Conservation (phyloP, 1,140 invertebrate species). For the Nautilus pompilius region DNA sequence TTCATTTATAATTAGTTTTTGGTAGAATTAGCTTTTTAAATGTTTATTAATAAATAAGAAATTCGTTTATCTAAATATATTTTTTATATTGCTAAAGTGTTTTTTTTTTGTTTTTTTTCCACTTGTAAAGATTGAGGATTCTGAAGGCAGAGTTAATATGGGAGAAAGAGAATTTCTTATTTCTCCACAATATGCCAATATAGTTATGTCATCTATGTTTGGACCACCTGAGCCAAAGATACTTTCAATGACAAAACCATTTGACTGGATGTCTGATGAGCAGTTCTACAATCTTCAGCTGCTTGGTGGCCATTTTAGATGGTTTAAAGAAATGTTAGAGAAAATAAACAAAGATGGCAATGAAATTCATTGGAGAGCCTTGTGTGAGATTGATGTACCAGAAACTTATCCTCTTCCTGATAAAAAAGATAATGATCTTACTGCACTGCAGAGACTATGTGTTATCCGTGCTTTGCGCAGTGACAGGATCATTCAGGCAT, state of each 20-base stretch:
- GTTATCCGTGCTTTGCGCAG: slow-evolving; percentile 49
- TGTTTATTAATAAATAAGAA: too few species aligned
- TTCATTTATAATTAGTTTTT: too few species aligned
- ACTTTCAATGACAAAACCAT: slow-evolving; percentile 51
- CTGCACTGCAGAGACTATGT: slow-evolving; percentile 48
- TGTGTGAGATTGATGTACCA: slow-evolving; percentile 52
- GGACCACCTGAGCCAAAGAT: slow-evolving; percentile 32
- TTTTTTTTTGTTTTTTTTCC: slow-evolving; percentile 3
- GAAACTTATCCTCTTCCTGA: slow-evolving; percentile 49
- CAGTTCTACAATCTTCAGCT: slow-evolving; percentile 55
- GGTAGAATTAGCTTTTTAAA: too few species aligned
- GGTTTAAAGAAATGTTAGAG: slow-evolving; percentile 50
- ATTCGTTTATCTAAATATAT: too few species aligned
- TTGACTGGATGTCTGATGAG: slow-evolving; percentile 57
- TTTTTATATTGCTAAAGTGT: too few species aligned
- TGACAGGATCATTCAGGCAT: slow-evolving; percentile 49
- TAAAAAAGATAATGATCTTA: slow-evolving; percentile 47
- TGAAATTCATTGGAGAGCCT: slow-evolving; percentile 52
- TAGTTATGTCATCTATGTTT: slow-evolving; percentile 43
- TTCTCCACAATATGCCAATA: slow-evolving; percentile 47
- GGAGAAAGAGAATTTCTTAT: slow-evolving; percentile 54
- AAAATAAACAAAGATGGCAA: slow-evolving; percentile 52
- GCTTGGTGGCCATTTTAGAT: slow-evolving; percentile 31
- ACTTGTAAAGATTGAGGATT: slow-evolving; percentile 46
- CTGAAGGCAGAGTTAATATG: slow-evolving; percentile 31